Conservation (phyloP, 2,797 vertebrate species). For the Pachyuromys duprasi region DNA sequence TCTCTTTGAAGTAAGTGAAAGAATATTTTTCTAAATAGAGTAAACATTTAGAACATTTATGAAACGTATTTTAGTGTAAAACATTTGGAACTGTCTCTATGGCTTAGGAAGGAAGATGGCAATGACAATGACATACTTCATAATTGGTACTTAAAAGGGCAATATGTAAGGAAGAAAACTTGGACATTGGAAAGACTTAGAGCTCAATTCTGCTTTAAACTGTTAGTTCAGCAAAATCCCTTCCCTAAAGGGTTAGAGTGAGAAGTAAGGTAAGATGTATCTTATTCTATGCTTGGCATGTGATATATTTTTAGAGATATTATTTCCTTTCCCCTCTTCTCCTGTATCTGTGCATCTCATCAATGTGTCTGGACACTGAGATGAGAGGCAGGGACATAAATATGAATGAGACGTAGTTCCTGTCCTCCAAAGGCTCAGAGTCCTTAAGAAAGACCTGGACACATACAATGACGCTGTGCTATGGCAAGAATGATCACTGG, state of each 20-base stretch:
- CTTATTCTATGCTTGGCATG: neutral
- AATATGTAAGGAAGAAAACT: neutral
- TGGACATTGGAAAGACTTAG: conserved; percentile 13
- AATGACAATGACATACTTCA: neutral
- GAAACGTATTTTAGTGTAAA: conserved; percentile 6
- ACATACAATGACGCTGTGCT: neutral
- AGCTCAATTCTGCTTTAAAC: conserved; percentile 8
- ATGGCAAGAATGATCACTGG: neutral
- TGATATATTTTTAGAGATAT: neutral
- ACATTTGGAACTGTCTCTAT: neutral
- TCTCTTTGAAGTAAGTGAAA: conserved; percentile 8
- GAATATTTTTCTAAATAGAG: neutral
- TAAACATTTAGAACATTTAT: neutral
- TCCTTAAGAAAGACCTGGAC: neutral
- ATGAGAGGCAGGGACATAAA: neutral
- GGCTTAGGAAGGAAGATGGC: neutral
- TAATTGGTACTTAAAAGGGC: neutral
- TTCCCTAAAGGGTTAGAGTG: neutral
- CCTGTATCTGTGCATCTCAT: neutral
- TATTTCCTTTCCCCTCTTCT: neutral
- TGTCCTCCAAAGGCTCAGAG: neutral
- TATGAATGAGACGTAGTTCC: neutral
- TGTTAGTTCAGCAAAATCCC: neutral
- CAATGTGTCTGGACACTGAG: neutral
- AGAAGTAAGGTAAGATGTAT: neutral